A percentile compares a stretch with the other conserved stretches of the same genome.
Evolutionary conservation across 2,888 invertebrate species (phyloP).

Genomic region (Asteroscopus sphinx): DNA sequence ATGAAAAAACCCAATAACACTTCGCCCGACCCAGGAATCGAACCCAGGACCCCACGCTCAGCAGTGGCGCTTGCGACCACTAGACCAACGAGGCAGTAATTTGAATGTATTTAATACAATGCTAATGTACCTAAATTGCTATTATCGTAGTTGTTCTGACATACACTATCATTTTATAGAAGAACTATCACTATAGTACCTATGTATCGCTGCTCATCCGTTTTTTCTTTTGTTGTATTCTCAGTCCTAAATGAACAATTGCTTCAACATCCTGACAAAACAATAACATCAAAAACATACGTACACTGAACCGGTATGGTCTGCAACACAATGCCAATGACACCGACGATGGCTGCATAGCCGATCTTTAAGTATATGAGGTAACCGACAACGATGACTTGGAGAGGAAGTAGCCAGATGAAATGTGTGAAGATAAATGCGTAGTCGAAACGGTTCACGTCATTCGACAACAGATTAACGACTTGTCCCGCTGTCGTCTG

Average conservation of each 20-base stretch:
- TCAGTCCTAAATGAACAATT: conserved; percentile 17
- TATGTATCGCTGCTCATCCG: not conserved
- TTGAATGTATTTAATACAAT: not conserved
- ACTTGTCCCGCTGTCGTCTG: conserved; percentile 97
- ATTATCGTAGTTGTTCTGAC: not conserved
- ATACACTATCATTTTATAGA: conserved; percentile 5
- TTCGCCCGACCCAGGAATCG: no score
- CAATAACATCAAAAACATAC: conserved; percentile 53
- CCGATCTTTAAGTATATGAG: conserved; percentile 94
- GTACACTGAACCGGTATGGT: conserved; percentile 96
- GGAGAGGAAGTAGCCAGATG: conserved; percentile 96
- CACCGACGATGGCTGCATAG: conserved; percentile 93
- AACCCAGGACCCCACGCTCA: no score
- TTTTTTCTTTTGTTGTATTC: conserved; percentile 22
- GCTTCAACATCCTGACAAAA: conserved; percentile 27
- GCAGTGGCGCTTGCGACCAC: no score
- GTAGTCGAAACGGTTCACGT: conserved; percentile 97
- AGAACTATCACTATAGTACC: conserved; percentile 10
- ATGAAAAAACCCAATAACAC: no score
- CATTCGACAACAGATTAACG: conserved; percentile 97
- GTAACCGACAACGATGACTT: conserved; percentile 91
- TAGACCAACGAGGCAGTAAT: no score
- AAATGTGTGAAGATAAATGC: conserved; percentile 95
- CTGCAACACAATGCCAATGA: conserved; percentile 93
- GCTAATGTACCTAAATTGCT: not conserved